Percentiles rank a stretch among this genome's conserved stretches.
Evolutionary conservation across 2,797 vertebrate species (phyloP).

Genomic region (Macropodus opercularis): DNA sequence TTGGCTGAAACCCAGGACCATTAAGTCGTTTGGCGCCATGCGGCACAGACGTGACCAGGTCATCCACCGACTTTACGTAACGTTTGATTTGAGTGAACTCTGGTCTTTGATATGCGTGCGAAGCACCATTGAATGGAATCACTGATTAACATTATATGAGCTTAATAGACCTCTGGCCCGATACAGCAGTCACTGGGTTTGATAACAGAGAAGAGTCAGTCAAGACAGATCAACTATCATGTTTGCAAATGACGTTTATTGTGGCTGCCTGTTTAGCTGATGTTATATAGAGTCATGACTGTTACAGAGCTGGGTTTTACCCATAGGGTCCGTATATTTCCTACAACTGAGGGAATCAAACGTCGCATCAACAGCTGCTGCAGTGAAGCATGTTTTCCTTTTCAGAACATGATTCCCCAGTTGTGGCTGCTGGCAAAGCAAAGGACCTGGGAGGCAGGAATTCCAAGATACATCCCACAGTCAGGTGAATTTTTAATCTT

Average conservation of each 20-base stretch:
- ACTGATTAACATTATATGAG: background rate
- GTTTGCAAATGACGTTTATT: constrained; percentile 7
- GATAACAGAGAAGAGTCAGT: background rate
- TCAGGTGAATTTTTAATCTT: constrained; percentile 64
- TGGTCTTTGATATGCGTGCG: constrained; percentile 1
- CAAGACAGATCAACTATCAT: no score
- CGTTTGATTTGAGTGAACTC: background rate
- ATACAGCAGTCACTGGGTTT: background rate
- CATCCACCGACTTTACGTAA: background rate
- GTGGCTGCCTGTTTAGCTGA: no score
- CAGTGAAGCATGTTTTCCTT: background rate
- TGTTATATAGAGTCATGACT: no score
- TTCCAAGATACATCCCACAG: constrained; percentile 80
- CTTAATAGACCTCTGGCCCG: background rate
- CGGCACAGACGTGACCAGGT: background rate
- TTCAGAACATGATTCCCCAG: constrained; percentile 72
- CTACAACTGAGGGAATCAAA: background rate
- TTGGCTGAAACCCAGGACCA: background rate
- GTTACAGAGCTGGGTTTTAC: no score
- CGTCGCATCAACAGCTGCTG: background rate
- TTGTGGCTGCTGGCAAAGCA: constrained; percentile 82
- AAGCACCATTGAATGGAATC: constrained; percentile 5
- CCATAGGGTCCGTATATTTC: no score
- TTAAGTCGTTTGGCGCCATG: fast-evolving
- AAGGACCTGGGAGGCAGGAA: constrained; percentile 77